A percentile compares a stretch with the other conserved stretches of the same genome.
Conservation (phyloP, 1,140 invertebrate genomes). For the Drosophila pallidifrons region DNA sequence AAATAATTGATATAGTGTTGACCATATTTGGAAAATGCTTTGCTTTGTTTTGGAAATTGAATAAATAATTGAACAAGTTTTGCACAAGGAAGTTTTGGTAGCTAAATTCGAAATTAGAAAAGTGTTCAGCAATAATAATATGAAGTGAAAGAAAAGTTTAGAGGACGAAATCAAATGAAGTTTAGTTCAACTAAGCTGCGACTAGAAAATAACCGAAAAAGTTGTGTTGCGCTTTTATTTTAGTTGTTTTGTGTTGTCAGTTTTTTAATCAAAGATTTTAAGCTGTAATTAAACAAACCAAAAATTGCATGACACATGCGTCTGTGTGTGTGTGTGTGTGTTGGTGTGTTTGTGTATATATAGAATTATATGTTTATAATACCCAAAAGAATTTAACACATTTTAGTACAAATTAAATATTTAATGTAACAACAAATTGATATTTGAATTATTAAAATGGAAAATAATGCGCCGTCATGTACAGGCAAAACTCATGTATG, state of each 20-base stretch:
- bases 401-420: slow-evolving; percentile 84
- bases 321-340: slow-evolving; percentile 8
- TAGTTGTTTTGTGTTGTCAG: slow-evolving; percentile 23
- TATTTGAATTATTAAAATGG: slow-evolving; percentile 83
- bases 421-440: slow-evolving; percentile 83
- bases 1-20: too few species aligned
- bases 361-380: slow-evolving; percentile 57
- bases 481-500: slow-evolving; percentile 44
- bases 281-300: slow-evolving; percentile 80
- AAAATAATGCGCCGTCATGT: slow-evolving; percentile 78
- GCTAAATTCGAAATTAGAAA: slow-evolving; percentile 3
- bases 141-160: slow-evolving; percentile 1
- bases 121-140: background rate
- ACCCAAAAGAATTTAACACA: slow-evolving; percentile 82
- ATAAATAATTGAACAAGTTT: background rate
- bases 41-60: background rate
- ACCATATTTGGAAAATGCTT: background rate
- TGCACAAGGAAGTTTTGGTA: background rate
- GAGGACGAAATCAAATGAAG: slow-evolving; percentile 8
- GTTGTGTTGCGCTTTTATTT: slow-evolving; percentile 32
- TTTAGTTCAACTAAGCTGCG: slow-evolving; percentile 32
- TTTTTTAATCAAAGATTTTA: slow-evolving; percentile 79
- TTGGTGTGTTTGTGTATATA: too few species aligned
- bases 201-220: slow-evolving; percentile 4
- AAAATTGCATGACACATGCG: slow-evolving; percentile 68